Base-by-base conservation (phyloP, 2,113 vertebrate species). In the Leucoraja erinaceus region DNA sequence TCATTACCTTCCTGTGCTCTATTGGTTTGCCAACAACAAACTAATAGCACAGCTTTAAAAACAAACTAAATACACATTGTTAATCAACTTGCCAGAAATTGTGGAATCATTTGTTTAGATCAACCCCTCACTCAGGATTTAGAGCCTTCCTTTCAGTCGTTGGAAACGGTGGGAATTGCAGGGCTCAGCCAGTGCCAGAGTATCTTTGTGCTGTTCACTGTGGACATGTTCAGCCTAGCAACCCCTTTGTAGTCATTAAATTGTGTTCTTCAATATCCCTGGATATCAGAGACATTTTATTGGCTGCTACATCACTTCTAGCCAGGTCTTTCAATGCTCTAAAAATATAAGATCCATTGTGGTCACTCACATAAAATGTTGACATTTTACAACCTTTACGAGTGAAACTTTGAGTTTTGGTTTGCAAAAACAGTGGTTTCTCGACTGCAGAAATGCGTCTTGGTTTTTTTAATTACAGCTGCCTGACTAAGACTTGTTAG, bases 351-450 rank as follows among this genome's bases (percentile, higher is more conserved):
- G 68, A 25, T 28, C 63, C 22, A 91, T 91, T 91, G 66, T 91
- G 14, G 38, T 25, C 3, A 22, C 38, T 72, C 68, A 66, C 38
- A 28, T 72, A 91, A 91, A 72, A 72, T 91, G 68, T 54, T 91
- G 90, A 91, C 90, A 91, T 91, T 91, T 91, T 72, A 72, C 33
- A 91, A 38, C 18, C 90, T 74, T 70, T 91, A 20, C 72, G 90
- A 74, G 16, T 91, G 38, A 91, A 47, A 47, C 33, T 74, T 70
- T 91, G 68, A 72, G 68, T 54, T 72, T 22, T 25, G 4, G 18
- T 72, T 91, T 74, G 68, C 28, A 20, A 91, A 91, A 72, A 33
- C 90, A 22, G 47, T 12, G 2, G 66, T 90, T 38, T 63, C 38
- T 88, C 20, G 31, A 70, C 66, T 70, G 88, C 63, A 70, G 31